Conservation (phyloP, 2,888 invertebrate species). For the Pseudolycoriella hygida region DNA sequence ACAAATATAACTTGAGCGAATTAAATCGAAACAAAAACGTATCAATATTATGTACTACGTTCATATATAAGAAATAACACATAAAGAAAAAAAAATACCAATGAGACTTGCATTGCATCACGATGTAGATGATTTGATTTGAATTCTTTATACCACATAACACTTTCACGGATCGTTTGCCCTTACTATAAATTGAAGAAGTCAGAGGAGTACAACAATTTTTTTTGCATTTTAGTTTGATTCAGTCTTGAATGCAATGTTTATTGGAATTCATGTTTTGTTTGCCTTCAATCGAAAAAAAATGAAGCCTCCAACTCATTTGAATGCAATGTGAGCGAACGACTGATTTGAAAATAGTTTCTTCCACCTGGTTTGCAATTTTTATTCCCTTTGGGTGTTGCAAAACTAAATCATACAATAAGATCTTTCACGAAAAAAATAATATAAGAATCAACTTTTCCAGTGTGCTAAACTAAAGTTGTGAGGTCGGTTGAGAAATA, state of each 20-base stretch:
- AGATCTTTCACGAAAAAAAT: background rate
- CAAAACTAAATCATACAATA: slow-evolving; percentile 1
- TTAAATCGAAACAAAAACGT: slow-evolving; percentile 1
- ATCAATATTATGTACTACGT: background rate
- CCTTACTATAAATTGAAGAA: background rate
- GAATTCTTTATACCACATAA: background rate
- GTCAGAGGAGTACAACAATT: background rate
- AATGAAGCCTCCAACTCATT: background rate
- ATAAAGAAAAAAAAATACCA: background rate
- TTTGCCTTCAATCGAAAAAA: too few relatives aligned
- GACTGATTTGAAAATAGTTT: background rate
- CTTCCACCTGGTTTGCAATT: background rate
- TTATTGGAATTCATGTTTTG: too few relatives aligned
- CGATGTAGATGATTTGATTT: slow-evolving; percentile 1
- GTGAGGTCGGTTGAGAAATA: background rate
- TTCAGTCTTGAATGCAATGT: too few relatives aligned
- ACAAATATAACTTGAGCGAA: background rate
- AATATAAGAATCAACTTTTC: background rate
- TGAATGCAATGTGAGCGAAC: background rate
- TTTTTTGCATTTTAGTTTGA: too few relatives aligned
- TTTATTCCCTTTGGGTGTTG: background rate
- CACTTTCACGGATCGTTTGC: slow-evolving; percentile 1
- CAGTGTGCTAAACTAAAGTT: background rate
- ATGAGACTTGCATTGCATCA: background rate
- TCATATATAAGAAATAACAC: too few relatives aligned